Evolutionary conservation across 2,888 invertebrate genomes (phyloP).

Genomic region (Rugalucina vietnamica): DNA sequence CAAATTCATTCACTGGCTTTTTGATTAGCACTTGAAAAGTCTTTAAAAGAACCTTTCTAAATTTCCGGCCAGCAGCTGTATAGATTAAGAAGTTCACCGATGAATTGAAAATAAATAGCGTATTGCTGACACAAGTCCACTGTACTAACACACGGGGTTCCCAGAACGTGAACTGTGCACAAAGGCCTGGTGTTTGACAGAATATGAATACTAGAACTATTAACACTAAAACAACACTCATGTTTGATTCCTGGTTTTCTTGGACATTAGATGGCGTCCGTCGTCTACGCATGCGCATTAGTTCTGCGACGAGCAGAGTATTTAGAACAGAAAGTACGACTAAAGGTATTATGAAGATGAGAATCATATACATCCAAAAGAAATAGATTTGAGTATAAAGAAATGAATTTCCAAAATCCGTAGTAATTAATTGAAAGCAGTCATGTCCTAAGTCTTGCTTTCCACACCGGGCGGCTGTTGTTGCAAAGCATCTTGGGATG

Average conservation of each 20-base stretch:
- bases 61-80: conserved; percentile 76
- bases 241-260: conserved; percentile 74
- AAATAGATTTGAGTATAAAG: conserved; percentile 65
- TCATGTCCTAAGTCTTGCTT: neutral
- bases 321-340: conserved; percentile 70
- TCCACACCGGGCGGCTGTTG: conserved; percentile 39
- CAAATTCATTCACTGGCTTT: conserved; percentile 6
- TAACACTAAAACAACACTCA: conserved; percentile 76
- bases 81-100: conserved; percentile 80
- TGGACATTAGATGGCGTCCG: conserved; percentile 69
- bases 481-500: conserved; percentile 77
- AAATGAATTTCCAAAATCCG: conserved; percentile 62
- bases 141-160: conserved; percentile 63
- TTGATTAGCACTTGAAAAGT: conserved; percentile 54
- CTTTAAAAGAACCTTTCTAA: conserved; percentile 71
- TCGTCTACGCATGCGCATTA: conserved; percentile 74
- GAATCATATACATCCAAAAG: conserved; percentile 67
- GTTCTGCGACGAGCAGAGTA: conserved; percentile 69
- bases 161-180: conserved; percentile 72
- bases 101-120: conserved; percentile 76
- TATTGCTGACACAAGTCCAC: conserved; percentile 76
- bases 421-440: conserved; percentile 54
- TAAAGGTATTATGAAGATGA: conserved; percentile 73
- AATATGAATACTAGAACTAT: conserved; percentile 79
- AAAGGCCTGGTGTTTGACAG: conserved; percentile 78